Base-by-base conservation (phyloP, 1,140 invertebrate genomes). In the Magallana gigas region DNA sequence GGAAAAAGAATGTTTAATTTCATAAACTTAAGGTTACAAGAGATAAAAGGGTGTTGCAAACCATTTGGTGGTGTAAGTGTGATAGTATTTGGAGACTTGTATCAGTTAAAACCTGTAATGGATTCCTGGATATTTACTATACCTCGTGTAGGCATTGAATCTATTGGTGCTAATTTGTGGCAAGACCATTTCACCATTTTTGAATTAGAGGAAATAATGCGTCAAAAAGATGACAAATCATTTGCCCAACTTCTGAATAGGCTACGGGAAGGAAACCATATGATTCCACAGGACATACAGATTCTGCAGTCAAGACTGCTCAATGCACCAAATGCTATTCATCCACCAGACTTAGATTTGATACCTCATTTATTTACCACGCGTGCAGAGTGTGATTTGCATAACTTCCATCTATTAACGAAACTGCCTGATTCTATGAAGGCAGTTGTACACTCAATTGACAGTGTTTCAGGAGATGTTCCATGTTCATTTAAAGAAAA, bases 181-280 rank as follows among this genome's bases (percentile, higher is more conserved):
- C 18, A 86, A 62, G 88, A 91, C 23, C 14, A 87, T 57, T 92
- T 92, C 71, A 62, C 29, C 7, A 71, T 92, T 83, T 92, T 86
- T 90, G 89, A 92, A 83, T 60, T 92, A 7, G 85, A 36, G 71
- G 83, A 84, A n/a, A 90, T 91, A 36, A 92, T 92, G 90, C 57
- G 90, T 62, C 90, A 88, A 80, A 89, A 87, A 86, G 89, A 91
- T 86, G 88, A 89, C 85, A 64, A 76, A 57, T 57, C 82, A 16
- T 92, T 90, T 92, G 89, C 90, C 59, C 57, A 85, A 18, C 76
- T 87, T 18, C 56, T 88, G 16, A 90, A 91, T 80, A 84, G 87
- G 56, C 57, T 88, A 85, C 48, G 58, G 56, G 88, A 86, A 84
- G 83, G 88, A n/a, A 87, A 86, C 23, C 87, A 90, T 18, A 88